Evolutionary conservation across 2,888 invertebrate species (phyloP).

Genomic region (Pachydiplax longipennis): DNA sequence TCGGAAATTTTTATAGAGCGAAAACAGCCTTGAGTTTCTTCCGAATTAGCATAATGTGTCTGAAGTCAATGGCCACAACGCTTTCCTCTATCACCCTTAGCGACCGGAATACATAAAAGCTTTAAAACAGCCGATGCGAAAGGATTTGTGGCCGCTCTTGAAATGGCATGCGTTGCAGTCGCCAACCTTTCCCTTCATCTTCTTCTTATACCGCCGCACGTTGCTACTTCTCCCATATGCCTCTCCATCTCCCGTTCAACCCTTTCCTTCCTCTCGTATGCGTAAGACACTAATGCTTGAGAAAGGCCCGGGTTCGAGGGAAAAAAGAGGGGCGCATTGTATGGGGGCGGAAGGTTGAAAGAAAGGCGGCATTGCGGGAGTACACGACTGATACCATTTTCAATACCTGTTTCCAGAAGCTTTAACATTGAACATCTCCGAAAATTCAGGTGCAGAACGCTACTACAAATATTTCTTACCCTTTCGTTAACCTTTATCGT

Average conservation of each 20-base stretch:
- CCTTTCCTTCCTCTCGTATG: background rate
- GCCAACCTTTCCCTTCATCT: background rate
- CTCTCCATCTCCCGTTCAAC: background rate
- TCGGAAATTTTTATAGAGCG: background rate
- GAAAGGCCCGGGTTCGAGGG: constrained; percentile 12
- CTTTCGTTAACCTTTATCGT: background rate
- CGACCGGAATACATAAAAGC: background rate
- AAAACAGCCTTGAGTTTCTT: background rate
- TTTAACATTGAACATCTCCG: background rate
- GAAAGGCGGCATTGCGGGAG: background rate
- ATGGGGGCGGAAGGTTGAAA: background rate
- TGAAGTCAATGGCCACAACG: background rate
- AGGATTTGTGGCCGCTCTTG: background rate
- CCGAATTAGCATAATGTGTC: background rate
- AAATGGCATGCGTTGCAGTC: constrained; percentile 10
- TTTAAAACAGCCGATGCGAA: constrained; percentile 12
- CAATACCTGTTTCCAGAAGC: background rate
- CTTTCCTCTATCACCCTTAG: background rate
- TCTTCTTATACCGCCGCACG: background rate
- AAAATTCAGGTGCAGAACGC: background rate
- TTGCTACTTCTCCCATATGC: background rate
- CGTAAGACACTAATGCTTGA: constrained; percentile 17
- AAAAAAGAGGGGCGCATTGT: background rate
- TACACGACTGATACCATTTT: background rate
- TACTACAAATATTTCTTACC: background rate